Evolutionary conservation across 2,888 invertebrate species (phyloP).

Genomic region (Tachina fera): DNA sequence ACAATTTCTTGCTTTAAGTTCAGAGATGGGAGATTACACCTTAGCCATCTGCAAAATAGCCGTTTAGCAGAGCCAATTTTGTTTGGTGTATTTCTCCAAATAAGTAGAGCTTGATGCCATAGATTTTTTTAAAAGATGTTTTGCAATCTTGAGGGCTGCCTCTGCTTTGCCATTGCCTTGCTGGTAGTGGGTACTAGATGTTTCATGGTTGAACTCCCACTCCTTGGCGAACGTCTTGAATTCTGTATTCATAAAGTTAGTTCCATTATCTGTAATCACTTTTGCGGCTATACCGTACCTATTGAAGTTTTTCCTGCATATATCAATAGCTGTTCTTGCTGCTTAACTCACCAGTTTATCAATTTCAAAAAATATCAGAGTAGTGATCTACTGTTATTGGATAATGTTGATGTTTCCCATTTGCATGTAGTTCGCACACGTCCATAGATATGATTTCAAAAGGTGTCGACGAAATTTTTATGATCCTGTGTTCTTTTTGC

Average conservation of each 20-base stretch:
- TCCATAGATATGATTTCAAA: too few species aligned
- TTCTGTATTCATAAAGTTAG: not conserved
- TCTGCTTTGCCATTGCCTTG: not conserved
- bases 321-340: not conserved
- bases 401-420: not conserved
- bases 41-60: too few species aligned
- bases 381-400: not conserved
- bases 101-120: too few species aligned
- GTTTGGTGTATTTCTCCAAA: too few species aligned
- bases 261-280: too few species aligned
- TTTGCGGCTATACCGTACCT: too few species aligned
- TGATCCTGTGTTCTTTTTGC: too few species aligned
- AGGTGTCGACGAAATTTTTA: too few species aligned
- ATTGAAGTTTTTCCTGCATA: conserved; percentile 2
- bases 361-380: not conserved
- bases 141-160: not conserved
- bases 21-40: too few species aligned
- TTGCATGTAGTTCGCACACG: too few species aligned
- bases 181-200: not conserved
- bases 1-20: too few species aligned
- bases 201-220: not conserved
- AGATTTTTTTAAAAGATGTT: not conserved
- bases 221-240: not conserved
- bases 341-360: not conserved
- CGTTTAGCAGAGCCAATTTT: too few species aligned